Evolutionary conservation across 2,888 invertebrate species (phyloP).

Genomic region (Cantharis flavilabris): DNA sequence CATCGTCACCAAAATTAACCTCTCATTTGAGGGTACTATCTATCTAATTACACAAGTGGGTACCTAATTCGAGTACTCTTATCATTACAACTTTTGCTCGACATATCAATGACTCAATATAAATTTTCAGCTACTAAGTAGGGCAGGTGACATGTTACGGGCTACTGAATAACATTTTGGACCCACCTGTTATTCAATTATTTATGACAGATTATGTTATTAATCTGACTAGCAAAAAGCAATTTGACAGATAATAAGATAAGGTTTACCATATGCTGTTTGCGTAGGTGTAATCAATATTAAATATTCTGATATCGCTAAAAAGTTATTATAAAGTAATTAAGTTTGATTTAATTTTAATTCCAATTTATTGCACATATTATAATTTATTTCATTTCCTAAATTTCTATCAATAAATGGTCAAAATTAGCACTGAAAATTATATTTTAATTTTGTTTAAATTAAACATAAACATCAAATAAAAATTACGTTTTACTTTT

Average conservation of each 20-base stretch:
- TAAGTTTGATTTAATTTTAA: background rate
- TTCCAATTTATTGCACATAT: background rate
- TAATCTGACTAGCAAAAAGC: conserved; percentile 37
- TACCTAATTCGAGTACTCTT: background rate
- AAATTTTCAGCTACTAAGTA: conserved; percentile 5
- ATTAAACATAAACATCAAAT: no score
- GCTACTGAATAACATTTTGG: conserved; percentile 21
- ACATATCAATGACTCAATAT: conserved; percentile 5
- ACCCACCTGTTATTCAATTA: conserved; percentile 33
- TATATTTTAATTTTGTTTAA: no score
- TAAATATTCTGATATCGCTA: conserved; percentile 9
- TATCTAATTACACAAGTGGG: background rate
- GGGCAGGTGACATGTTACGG: conserved; percentile 21
- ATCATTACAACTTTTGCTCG: background rate
- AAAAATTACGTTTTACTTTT: no score
- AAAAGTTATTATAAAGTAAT: conserved; percentile 3
- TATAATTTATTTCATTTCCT: background rate
- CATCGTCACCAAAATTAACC: background rate
- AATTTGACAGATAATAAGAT: conserved; percentile 34
- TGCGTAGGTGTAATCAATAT: conserved; percentile 7
- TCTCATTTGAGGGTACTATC: background rate
- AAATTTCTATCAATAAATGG: background rate
- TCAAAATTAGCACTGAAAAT: background rate
- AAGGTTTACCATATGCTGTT: conserved; percentile 23
- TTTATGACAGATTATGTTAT: conserved; percentile 36